Base-by-base conservation (phyloP, 2,797 vertebrate species). In the Anguilla marmorata region DNA sequence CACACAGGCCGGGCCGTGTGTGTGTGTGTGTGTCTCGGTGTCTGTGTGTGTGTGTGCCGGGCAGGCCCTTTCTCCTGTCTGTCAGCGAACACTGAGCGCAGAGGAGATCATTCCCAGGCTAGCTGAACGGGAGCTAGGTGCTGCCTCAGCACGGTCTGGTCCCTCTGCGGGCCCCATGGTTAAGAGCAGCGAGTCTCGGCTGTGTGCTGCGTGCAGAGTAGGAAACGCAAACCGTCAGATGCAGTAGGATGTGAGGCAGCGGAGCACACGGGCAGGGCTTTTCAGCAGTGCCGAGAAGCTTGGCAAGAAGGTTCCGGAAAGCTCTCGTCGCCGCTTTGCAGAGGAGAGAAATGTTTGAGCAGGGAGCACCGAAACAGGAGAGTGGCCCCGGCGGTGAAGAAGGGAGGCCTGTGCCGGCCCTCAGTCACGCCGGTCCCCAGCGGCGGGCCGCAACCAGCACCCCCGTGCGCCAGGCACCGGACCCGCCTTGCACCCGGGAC, bases 311-410 rank as follows among this genome's bases (percentile, higher is more conserved):
- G 45, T 33, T 27, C n/a, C 8, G 4, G 16, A n/a, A 11, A 1
- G 11, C 30, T 16, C 74, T 76, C 89, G 89, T 88, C 69, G 86
- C 50, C 82, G 56, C 66, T 89, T 87, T 79, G 58, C 56, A 45
- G 86, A 84, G 86, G 88, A 87, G 86, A 48, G 86, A 89, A 89
- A 88, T 88, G 86, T 83, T 83, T 87, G 88, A 80, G 88, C 88
- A 89, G 89, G 87, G 89, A 88, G 88, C 87, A n/a, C 89, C 87
- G 58, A 76, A 80, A 27, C 27, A 58, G 21, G 66, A 60, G 14
- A 7, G 9, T 4, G 8, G 24, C 27, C 3, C n/a, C n/a, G 50
- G 80, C 54, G 30, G 27, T 54, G 19, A 60, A 37, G 60, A 86
- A n/a, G 37, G 8, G 27, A 84, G n/a, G 48, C 63, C 82, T 33